Evolutionary conservation across 1,140 invertebrate species (phyloP).

Genomic region (Bombyx mandarina): DNA sequence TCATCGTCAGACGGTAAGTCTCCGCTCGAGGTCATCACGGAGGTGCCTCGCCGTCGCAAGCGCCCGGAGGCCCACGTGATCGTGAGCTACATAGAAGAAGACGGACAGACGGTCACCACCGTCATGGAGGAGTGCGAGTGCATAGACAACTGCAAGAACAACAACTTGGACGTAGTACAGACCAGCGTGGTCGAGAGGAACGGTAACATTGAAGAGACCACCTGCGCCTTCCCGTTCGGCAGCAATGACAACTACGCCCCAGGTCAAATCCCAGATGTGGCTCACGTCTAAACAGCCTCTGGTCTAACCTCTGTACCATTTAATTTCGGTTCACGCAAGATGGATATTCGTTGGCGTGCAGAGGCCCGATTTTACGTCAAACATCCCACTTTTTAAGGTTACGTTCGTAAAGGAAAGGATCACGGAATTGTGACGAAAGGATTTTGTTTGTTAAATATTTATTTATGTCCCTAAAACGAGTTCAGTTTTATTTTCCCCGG

Average conservation of each 20-base stretch:
- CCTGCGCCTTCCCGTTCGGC: not conserved
- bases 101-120: slow-evolving; percentile 6
- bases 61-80: slow-evolving; percentile 1
- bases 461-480: no score
- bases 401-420: no score
- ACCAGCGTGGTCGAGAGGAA: not conserved
- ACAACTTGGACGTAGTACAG: slow-evolving; percentile 1
- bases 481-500: no score
- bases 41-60: not conserved
- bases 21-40: not conserved
- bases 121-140: slow-evolving; percentile 26
- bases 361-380: no score
- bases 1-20: slow-evolving; percentile 43
- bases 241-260: not conserved
- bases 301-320: no score
- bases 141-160: slow-evolving; percentile 1
- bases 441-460: no score
- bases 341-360: no score
- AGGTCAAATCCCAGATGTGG: not conserved
- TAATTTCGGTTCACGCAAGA: no score
- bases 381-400: no score
- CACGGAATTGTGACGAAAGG: no score
- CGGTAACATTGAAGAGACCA: slow-evolving; percentile 1
- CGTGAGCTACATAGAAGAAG: slow-evolving; percentile 3
- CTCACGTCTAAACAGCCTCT: not conserved